Percentiles rank a stretch among this genome's conserved stretches.
Conservation (phyloP, 2,888 invertebrate genomes). For the Dicranocentrus wangi region DNA sequence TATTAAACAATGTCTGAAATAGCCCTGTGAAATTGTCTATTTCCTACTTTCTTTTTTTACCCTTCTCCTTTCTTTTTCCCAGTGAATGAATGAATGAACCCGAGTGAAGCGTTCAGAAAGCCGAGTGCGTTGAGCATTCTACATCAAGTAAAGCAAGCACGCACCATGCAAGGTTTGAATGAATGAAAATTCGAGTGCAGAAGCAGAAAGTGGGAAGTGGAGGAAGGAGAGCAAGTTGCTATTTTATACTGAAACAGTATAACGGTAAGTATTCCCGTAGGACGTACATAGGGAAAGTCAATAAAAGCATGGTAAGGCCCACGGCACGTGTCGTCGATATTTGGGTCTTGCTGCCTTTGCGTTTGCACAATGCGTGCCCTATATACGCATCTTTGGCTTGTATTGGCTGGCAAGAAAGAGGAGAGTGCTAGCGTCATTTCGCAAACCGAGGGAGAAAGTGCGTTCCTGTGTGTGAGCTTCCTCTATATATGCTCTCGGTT, state of each 20-base stretch:
- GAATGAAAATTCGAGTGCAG: slow-evolving; percentile 33
- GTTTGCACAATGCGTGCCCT: slow-evolving; percentile 29
- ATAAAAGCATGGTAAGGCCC: slow-evolving; percentile 62
- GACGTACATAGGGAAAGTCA: slow-evolving; percentile 62
- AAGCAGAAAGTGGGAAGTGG: slow-evolving; percentile 4
- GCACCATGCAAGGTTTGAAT: slow-evolving; percentile 33
- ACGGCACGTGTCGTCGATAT: slow-evolving; percentile 57
- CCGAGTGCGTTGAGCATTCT: background rate
- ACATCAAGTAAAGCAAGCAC: slow-evolving; percentile 1
- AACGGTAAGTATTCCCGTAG: slow-evolving; percentile 40
- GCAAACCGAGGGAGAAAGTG: slow-evolving; percentile 28
- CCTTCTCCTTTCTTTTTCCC: slow-evolving; percentile 3
- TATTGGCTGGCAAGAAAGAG: background rate
- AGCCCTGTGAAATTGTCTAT: slow-evolving; percentile 27
- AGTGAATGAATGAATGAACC: slow-evolving; percentile 61
- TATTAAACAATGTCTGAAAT: background rate
- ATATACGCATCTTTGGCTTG: slow-evolving; percentile 25
- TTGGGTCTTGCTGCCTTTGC: slow-evolving; percentile 41
- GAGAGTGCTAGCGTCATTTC: slow-evolving; percentile 22
- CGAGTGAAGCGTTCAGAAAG: slow-evolving; percentile 21
- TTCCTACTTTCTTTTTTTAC: background rate
- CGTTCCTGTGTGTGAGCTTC: slow-evolving; percentile 3
- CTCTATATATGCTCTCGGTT: slow-evolving; percentile 6
- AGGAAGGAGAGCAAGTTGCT: slow-evolving; percentile 13
- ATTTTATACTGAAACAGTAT: slow-evolving; percentile 21